Evolutionary conservation across 2,797 vertebrate species (phyloP), one percentile per base, ranked within the genome.

Genomic region (Acanthurus tractus): DNA sequence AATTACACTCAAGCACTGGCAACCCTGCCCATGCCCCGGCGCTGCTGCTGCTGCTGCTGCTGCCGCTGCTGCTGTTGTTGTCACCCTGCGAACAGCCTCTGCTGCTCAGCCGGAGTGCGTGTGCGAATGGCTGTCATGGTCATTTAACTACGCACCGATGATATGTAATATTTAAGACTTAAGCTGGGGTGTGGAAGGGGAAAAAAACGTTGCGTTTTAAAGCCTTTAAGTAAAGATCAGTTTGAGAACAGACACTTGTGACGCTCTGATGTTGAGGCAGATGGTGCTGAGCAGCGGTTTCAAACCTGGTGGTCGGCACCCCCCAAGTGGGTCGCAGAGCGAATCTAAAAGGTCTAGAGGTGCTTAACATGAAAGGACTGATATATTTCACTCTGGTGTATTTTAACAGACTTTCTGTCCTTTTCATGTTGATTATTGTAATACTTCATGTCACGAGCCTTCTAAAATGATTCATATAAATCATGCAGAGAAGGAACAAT

Each of bases 1-100:
- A 84, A 85, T 87, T 76, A 79, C 84, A 66, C 69, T 81, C 81
- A 84, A 83, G 83, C 74, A 74, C 79, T 78, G 72, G 73, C 62
- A 88, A 86, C 73, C 85, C 87, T 79, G 74, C 71, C 82, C 79
- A 48, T 75, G 82, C 71, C 59, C 78, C 50, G 25, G 50, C 25
- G 66, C 52, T 72, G 72, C 75, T 69, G 71, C 79, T 74, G 78
- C 57, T 85, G 29, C 29, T 7, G 29, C 29, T 34, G 29, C 52
- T 74, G 72, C 75, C 69, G 71, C 79, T 74, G 78, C 57, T 85
- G 72, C 75, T 71, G 71, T 77, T 74, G 78, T 54, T 85, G 78
- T 78, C 81, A 71, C 63, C 58, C 77, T 66, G 84, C 67, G 70
- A 75, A 62, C 75, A 78, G 63, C 69, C 61, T 70, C 70, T n/a